Percentiles rank a stretch among this genome's conserved stretches.
phyloP scores from a whole-genome alignment of 2,797 vertebrate species.

The Chloroceryle amazona region DNA sequence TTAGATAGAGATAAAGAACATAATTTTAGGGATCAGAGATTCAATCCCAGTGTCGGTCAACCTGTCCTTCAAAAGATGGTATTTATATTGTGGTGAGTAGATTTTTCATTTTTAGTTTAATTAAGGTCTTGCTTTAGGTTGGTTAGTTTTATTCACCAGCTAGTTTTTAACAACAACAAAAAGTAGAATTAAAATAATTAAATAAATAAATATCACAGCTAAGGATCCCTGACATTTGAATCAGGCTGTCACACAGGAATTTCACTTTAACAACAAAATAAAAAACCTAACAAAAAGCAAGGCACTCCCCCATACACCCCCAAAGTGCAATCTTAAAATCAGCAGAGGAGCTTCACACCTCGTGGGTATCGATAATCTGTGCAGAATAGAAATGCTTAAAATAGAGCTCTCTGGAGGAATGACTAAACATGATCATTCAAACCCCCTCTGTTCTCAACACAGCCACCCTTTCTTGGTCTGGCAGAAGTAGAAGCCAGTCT shows the following conservation, averaged over 20 bases:
- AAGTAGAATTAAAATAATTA: background rate
- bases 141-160: background rate
- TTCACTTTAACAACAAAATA: background rate
- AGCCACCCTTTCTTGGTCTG: slow-evolving; percentile 21
- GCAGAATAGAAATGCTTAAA: slow-evolving; percentile 58
- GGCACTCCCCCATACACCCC: background rate
- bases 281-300: background rate
- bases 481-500: background rate
- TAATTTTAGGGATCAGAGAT: slow-evolving; percentile 31
- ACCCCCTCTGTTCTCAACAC: background rate
- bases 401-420: slow-evolving; percentile 63
- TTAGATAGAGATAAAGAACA: background rate
- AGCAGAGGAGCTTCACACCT: slow-evolving; percentile 39
- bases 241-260: background rate
- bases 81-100: background rate
- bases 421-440: slow-evolving; percentile 43
- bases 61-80: background rate
- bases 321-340: background rate
- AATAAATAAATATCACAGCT: background rate
- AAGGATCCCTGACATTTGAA: background rate
- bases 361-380: background rate
- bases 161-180: background rate
- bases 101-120: background rate
- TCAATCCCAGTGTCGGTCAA: background rate
- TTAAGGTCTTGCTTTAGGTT: background rate